A percentile compares a stretch with the other conserved stretches of the same genome.
These are phyloP conservation scores for Chrysomallon squamiferum DNA, from an alignment of 1,140 invertebrate species.

Conservation along the genomic window DNA sequence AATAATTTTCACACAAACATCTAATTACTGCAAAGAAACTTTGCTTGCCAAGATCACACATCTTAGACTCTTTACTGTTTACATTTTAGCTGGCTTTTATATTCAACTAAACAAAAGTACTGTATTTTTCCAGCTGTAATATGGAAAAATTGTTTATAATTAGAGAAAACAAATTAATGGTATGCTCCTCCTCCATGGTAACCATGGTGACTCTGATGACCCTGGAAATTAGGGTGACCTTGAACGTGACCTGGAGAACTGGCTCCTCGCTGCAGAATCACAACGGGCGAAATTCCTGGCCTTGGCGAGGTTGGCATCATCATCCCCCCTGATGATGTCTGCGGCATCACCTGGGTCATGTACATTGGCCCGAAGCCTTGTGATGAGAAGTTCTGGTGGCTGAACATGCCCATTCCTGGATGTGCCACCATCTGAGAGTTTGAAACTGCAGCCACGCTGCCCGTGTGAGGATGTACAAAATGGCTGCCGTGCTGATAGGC, in stretches of 20 bases:
- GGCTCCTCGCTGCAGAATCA: constrained; percentile 40
- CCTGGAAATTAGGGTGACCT: constrained; percentile 12
- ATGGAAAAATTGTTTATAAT: too few species aligned
- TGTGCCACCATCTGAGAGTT: constrained; percentile 6
- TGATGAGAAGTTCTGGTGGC: background rate
- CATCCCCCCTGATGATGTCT: constrained; percentile 14
- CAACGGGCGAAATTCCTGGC: constrained; percentile 30
- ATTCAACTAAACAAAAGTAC: too few species aligned
- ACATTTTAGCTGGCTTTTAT: too few species aligned
- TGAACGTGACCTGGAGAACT: constrained; percentile 12
- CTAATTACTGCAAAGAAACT: too few species aligned
- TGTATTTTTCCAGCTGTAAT: too few species aligned
- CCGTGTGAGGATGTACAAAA: background rate
- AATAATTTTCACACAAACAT: too few species aligned
- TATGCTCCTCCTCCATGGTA: background rate
- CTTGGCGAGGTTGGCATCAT: constrained; percentile 13
- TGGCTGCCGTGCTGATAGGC: background rate
- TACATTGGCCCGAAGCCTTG: constrained; percentile 24
- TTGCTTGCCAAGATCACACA: too few species aligned
- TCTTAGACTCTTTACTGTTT: too few species aligned
- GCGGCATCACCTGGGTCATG: constrained; percentile 17
- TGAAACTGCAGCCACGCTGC: constrained; percentile 6
- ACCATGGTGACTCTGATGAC: constrained; percentile 1
- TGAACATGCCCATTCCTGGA: constrained; percentile 2
- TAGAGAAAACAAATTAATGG: too few species aligned